A percentile compares a stretch with the other conserved stretches of the same genome.
These are phyloP conservation scores for Origma solitaria DNA, from an alignment of 2,113 vertebrate genomes.

Conservation along the genomic window DNA sequence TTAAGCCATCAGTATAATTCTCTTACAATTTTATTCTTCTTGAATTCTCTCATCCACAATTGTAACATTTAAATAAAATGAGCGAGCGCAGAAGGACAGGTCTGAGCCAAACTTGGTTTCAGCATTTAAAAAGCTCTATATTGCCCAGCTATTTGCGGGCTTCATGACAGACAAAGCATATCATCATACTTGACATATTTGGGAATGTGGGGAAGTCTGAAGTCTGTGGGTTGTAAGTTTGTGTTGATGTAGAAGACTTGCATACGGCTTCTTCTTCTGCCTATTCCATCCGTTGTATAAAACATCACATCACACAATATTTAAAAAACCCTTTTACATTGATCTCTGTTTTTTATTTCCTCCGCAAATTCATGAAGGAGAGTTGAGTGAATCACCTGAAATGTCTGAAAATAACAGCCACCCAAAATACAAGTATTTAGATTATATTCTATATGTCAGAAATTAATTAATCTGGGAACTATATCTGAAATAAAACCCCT, in stretches of 20 bases:
- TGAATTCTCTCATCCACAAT: neutral
- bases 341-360: neutral
- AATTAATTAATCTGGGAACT: neutral
- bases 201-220: neutral
- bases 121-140: too few species aligned
- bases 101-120: too few species aligned
- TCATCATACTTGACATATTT: neutral
- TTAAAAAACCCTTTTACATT: neutral
- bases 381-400: neutral
- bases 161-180: neutral
- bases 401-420: neutral
- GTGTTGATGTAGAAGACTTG: neutral
- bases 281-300: neutral
- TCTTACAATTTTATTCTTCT: neutral
- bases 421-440: neutral
- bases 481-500: neutral
- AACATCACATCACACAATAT: neutral
- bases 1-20: neutral
- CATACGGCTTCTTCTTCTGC: neutral
- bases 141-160: neutral
- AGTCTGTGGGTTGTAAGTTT: neutral
- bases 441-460: neutral
- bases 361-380: neutral
- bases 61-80: neutral
- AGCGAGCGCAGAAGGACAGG: neutral